Evolutionary conservation across 1,140 invertebrate species (phyloP).

Genomic region (Drosophila willistoni): DNA sequence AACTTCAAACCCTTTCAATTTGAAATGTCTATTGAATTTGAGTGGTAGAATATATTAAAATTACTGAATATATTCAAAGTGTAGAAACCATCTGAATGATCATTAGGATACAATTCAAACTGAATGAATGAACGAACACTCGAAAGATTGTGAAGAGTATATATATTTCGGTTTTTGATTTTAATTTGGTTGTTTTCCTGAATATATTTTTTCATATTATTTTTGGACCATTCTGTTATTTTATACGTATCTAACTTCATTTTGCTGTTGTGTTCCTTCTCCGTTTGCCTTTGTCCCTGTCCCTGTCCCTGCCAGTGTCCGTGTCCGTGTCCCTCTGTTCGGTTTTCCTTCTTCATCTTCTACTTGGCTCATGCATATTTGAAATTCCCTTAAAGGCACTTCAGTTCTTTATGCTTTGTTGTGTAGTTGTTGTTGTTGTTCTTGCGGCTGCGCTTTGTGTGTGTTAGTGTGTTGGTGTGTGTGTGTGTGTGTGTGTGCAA

Average conservation of each 20-base stretch:
- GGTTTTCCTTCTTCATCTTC: slow-evolving; percentile 29
- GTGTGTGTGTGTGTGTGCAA: slow-evolving; percentile 4
- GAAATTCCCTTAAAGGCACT: slow-evolving; percentile 80
- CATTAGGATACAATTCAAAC: too few species aligned
- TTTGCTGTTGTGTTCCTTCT: slow-evolving; percentile 47
- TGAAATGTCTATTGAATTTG: too few species aligned
- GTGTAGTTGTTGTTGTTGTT: slow-evolving; percentile 38
- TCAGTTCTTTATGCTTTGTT: slow-evolving; percentile 63
- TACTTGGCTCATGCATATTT: slow-evolving; percentile 78
- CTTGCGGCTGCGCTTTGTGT: slow-evolving; percentile 33
- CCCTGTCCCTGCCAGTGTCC: neutral
- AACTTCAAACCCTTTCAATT: too few species aligned
- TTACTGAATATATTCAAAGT: too few species aligned
- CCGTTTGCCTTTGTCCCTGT: neutral
- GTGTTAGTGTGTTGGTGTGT: neutral
- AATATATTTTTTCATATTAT: slow-evolving; percentile 36
- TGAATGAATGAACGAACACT: neutral
- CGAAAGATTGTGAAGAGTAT: slow-evolving; percentile 8
- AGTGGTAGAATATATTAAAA: too few species aligned
- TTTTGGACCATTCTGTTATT: slow-evolving; percentile 53
- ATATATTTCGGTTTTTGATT: slow-evolving; percentile 33
- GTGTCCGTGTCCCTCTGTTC: slow-evolving; percentile 6
- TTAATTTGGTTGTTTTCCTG: neutral
- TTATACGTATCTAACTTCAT: slow-evolving; percentile 75
- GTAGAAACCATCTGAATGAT: too few species aligned